Evolutionary conservation across 1,140 invertebrate species (phyloP).

Genomic region (Oreohelix idahoensis): DNA sequence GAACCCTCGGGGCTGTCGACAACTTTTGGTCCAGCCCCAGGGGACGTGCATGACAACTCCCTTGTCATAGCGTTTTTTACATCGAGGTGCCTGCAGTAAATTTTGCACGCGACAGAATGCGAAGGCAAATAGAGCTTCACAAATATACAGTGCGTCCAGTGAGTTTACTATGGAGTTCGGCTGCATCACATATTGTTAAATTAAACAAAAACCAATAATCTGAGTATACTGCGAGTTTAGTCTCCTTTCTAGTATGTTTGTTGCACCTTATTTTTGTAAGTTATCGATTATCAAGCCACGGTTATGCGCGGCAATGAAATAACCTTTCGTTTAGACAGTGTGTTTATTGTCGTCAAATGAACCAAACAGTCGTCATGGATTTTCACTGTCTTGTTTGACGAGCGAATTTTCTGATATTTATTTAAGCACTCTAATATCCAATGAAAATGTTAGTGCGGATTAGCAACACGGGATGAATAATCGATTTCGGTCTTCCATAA

Average conservation of each 20-base stretch:
- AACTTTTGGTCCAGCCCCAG: background rate
- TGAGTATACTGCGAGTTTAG: background rate
- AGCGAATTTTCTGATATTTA: conserved; percentile 11
- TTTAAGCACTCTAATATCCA: conserved; percentile 4
- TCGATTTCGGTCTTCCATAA: background rate
- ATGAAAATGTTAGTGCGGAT: conserved; percentile 29
- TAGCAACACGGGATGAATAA: conserved; percentile 16
- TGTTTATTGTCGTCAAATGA: conserved; percentile 23
- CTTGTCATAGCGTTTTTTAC: background rate
- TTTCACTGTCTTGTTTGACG: conserved; percentile 12
- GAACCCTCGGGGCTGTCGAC: background rate
- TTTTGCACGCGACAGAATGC: background rate
- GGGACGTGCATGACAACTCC: background rate
- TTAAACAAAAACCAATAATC: background rate
- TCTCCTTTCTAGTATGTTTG: conserved; percentile 8
- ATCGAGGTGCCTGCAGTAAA: background rate
- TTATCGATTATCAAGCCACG: background rate
- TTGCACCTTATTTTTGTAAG: conserved; percentile 3
- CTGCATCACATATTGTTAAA: background rate
- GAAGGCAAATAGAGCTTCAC: background rate
- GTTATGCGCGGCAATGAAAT: background rate
- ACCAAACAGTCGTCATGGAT: conserved; percentile 26
- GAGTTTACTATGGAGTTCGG: background rate
- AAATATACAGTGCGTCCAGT: background rate
- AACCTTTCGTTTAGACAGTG: conserved; percentile 12